phyloP scores from a whole-genome alignment of 2,797 vertebrate species.

The Hippopotamyrus pictus region DNA sequence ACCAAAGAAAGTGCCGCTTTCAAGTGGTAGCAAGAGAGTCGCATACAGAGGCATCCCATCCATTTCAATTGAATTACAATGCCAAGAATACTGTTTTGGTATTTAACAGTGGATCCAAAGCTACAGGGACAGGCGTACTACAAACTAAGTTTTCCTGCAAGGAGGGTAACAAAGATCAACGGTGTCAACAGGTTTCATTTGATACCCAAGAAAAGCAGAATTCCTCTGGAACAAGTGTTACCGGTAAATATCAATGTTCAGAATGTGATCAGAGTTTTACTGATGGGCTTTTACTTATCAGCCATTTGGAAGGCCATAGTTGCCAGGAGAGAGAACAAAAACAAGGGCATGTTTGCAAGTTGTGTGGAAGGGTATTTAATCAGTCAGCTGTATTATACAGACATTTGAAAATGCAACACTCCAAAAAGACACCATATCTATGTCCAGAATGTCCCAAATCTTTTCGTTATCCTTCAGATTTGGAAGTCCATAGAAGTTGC shows the following conservation, averaged over 20 bases:
- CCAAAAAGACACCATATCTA: slow-evolving; percentile 24
- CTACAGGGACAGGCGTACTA: slow-evolving; percentile 49
- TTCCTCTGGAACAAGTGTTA: slow-evolving; percentile 38
- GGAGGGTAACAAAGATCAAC: slow-evolving; percentile 37
- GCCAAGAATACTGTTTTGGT: slow-evolving; percentile 47
- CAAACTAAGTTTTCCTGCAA: slow-evolving; percentile 56
- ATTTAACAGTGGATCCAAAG: slow-evolving; percentile 47
- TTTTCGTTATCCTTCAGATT: slow-evolving; percentile 43
- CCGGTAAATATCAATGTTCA: slow-evolving; percentile 67
- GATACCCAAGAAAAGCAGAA: slow-evolving; percentile 24
- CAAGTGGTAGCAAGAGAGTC: slow-evolving; percentile 14
- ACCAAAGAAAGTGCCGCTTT: slow-evolving; percentile 56
- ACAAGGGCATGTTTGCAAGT: slow-evolving; percentile 40
- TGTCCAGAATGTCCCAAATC: slow-evolving; percentile 52
- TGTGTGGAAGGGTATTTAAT: slow-evolving; percentile 51
- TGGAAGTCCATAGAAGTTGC: slow-evolving; percentile 51
- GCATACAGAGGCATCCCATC: slow-evolving; percentile 21
- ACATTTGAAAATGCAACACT: slow-evolving; percentile 56
- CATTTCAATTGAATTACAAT: slow-evolving; percentile 48
- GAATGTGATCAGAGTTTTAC: slow-evolving; percentile 69
- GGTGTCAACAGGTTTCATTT: slow-evolving; percentile 19
- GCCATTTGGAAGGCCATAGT: slow-evolving; percentile 70
- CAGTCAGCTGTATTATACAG: slow-evolving; percentile 47
- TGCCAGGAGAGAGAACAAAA: slow-evolving; percentile 57
- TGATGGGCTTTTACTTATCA: slow-evolving; percentile 70